A percentile compares a stretch with the other conserved stretches of the same genome.
Evolutionary conservation across 2,797 vertebrate genomes (phyloP).

Genomic region (Crenichthys baileyi): DNA sequence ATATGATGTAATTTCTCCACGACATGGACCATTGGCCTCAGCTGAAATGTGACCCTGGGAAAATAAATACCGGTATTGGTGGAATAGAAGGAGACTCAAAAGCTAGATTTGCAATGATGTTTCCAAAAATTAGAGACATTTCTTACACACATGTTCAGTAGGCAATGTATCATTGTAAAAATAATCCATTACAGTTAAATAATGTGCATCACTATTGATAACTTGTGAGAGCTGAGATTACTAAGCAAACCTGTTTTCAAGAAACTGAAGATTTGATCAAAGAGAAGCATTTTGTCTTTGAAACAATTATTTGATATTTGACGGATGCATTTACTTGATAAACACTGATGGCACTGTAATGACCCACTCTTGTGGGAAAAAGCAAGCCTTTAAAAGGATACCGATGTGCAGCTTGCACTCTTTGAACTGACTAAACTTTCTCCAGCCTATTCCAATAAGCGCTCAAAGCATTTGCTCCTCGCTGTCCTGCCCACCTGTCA

Average conservation of each 20-base stretch:
- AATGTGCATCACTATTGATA: background rate
- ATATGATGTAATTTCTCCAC: slow-evolving; percentile 63
- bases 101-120: slow-evolving; percentile 11
- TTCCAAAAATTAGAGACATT: slow-evolving; percentile 18
- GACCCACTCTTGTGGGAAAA: slow-evolving; percentile 8
- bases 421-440: slow-evolving; percentile 25
- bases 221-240: background rate
- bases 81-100: slow-evolving; percentile 39
- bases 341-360: slow-evolving; percentile 11
- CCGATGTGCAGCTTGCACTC: slow-evolving; percentile 22
- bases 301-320: background rate
- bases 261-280: slow-evolving; percentile 5
- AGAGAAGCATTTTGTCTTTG: background rate
- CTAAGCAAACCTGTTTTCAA: background rate
- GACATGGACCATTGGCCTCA: slow-evolving; percentile 54
- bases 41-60: slow-evolving; percentile 59
- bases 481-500: slow-evolving; percentile 67
- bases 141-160: slow-evolving; percentile 18
- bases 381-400: background rate
- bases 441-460: slow-evolving; percentile 32
- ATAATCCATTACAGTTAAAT: slow-evolving; percentile 16
- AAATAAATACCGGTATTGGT: slow-evolving; percentile 69
- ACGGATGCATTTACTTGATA: slow-evolving; percentile 11
- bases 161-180: slow-evolving; percentile 12
- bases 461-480: slow-evolving; percentile 41